Base-by-base conservation (phyloP, 2,113 vertebrate species). In the Parotia lawesii region DNA sequence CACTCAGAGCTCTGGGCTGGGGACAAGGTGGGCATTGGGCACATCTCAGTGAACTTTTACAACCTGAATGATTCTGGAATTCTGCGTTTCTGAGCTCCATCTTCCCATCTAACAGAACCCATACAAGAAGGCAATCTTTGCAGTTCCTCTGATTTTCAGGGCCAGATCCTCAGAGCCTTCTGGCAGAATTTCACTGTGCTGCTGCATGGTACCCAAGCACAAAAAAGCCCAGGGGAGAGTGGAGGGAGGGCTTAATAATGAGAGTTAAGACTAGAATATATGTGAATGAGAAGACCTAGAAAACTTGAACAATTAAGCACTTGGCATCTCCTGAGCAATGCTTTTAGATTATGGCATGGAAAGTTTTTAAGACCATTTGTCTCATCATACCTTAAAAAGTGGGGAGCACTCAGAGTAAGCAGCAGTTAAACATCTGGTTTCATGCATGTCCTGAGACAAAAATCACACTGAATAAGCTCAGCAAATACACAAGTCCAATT, bases 1-100 rank as follows among this genome's bases (percentile, higher is more conserved):
- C 84, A n/a, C 20, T 71, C 5, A 47, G 38, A 1, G 73, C 72
- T 86, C 64, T 45, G 19, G 38, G 38, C 54, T 86, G 54, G 45
- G 37, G 47, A 70, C 64, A 53, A 20, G 19, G 42, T 40, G 70
- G 82, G 28, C 0, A 65, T 5, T 0, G 3, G 69, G 50, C 42
- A 57, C 42, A 22, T 27, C 44, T 25, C 3, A 25, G 48, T 48
- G 48, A 13, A 8, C 4, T 77, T 61, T 11, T 19, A 23, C 64
- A 61, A 0, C 10, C 19, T 5, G 1, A 45, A 0, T 5, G 25
- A 6, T 3, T 7, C 35, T 58, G 61, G 5, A 8, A 37, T 11
- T 62, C 29, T 87, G 15, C 19, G 33, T 23, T 60, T 37, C 58
- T 54, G 75, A 76, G 77, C 65, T 83, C 21, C 64, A 23, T 12